Percentiles rank a stretch among this genome's conserved stretches.
Conservation (phyloP, 2,113 vertebrate species). For the Laterallus jamaicensis region DNA sequence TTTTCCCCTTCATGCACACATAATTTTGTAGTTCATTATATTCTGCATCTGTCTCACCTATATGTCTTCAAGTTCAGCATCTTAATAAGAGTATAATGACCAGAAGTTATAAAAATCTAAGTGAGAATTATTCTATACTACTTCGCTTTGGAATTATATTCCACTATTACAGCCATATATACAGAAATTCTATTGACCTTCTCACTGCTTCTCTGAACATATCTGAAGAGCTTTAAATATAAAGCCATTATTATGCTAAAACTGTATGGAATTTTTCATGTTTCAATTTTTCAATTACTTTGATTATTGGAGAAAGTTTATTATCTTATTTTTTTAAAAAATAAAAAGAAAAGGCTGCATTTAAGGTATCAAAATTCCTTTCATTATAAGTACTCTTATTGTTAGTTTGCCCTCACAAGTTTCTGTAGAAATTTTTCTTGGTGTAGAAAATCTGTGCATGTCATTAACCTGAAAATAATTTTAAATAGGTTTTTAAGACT, state of each 20-base stretch:
- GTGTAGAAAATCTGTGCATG: not conserved
- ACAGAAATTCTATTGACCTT: not conserved
- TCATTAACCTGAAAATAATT: not conserved
- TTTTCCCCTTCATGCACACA: accelerated
- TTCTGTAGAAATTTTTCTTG: not conserved
- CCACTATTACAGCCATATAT: not conserved
- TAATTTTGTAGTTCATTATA: not conserved
- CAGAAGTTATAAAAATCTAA: not conserved
- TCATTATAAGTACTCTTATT: not conserved
- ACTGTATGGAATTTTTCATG: not conserved
- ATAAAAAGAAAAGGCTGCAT: not conserved
- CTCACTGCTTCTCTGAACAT: not conserved
- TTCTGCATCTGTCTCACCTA: not conserved
- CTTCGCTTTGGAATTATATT: not conserved
- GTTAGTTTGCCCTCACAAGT: not conserved
- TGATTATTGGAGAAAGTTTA: not conserved
- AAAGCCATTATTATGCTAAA: not conserved
- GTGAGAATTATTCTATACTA: not conserved
- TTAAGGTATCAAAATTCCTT: not conserved
- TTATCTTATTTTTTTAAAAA: not conserved
- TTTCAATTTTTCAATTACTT: not conserved
- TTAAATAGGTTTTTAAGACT: not conserved
- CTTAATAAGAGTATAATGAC: not conserved
- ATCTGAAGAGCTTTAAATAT: not conserved
- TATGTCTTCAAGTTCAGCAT: not conserved